phyloP scores from a whole-genome alignment of 1,140 invertebrate species.

The Rhagoletis zephyria region DNA sequence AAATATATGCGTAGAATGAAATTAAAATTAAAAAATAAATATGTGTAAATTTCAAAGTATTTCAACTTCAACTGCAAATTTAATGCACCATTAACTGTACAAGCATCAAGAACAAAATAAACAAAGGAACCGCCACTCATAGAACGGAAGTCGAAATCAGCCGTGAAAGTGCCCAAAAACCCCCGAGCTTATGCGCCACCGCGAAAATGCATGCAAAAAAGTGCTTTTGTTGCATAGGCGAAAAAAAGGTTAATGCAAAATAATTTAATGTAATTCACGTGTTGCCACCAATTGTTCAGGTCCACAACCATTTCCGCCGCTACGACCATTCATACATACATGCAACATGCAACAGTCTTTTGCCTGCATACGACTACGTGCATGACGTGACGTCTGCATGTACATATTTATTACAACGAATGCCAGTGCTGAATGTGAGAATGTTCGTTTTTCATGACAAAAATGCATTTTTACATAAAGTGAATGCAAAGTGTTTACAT shows the following conservation, averaged over 20 bases:
- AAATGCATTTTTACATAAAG: background rate
- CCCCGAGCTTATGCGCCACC: background rate
- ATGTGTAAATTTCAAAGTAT: too few relatives aligned
- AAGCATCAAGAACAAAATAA: background rate
- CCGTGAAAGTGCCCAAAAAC: background rate
- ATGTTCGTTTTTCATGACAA: too few relatives aligned
- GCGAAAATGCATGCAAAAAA: background rate
- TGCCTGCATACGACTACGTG: background rate
- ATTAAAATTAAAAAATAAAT: too few relatives aligned
- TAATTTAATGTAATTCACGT: conserved; percentile 34
- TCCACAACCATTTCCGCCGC: conserved; percentile 19
- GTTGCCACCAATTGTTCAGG: conserved; percentile 21
- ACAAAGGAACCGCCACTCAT: background rate
- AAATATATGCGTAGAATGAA: too few relatives aligned
- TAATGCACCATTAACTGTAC: background rate
- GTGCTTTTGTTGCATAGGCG: background rate
- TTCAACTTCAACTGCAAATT: too few relatives aligned
- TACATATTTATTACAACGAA: background rate
- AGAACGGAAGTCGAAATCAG: background rate
- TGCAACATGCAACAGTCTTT: conserved; percentile 5
- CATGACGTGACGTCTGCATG: background rate
- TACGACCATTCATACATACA: background rate
- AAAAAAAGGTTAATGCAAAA: background rate
- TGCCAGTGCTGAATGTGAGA: background rate
- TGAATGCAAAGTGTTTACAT: background rate